phyloP scores from a whole-genome alignment of 2,888 invertebrate species.

The Hoplodrina blanda region DNA sequence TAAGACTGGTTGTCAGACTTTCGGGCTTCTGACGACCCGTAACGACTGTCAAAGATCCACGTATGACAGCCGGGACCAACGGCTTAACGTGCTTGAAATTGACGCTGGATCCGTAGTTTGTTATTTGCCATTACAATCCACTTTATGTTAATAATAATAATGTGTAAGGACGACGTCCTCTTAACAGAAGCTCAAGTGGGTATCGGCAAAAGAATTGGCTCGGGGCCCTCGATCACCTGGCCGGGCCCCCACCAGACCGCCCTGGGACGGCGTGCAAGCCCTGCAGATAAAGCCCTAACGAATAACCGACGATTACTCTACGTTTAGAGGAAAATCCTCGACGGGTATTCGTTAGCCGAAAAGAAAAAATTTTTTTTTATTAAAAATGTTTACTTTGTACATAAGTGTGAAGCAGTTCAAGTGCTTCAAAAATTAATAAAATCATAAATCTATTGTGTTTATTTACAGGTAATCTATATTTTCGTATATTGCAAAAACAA shows the following conservation, averaged over 20 bases:
- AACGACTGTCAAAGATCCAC: no score
- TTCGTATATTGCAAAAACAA: no score
- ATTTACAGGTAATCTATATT: no score
- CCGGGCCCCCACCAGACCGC: background rate
- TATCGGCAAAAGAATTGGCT: constrained; percentile 34
- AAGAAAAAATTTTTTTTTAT: constrained; percentile 29
- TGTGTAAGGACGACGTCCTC: constrained; percentile 9
- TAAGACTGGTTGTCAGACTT: no score
- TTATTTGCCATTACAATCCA: constrained; percentile 1
- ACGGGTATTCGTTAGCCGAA: constrained; percentile 44
- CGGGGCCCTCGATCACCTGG: constrained; percentile 44
- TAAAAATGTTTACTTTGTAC: constrained; percentile 19
- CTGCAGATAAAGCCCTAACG: constrained; percentile 60
- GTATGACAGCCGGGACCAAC: no score
- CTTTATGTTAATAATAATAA: background rate
- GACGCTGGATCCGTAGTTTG: background rate
- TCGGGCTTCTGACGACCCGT: no score
- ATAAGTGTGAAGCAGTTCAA: no score
- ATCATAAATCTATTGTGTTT: no score
- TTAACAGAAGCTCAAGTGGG: constrained; percentile 32
- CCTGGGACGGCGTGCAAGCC: constrained; percentile 1
- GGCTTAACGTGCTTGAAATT: background rate
- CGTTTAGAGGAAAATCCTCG: constrained; percentile 47
- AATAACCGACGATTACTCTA: constrained; percentile 60
- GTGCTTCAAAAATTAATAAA: no score